These are phyloP conservation scores for Bryconaethiops microstoma DNA, from an alignment of 2,797 vertebrate genomes.

Conservation along the genomic window DNA sequence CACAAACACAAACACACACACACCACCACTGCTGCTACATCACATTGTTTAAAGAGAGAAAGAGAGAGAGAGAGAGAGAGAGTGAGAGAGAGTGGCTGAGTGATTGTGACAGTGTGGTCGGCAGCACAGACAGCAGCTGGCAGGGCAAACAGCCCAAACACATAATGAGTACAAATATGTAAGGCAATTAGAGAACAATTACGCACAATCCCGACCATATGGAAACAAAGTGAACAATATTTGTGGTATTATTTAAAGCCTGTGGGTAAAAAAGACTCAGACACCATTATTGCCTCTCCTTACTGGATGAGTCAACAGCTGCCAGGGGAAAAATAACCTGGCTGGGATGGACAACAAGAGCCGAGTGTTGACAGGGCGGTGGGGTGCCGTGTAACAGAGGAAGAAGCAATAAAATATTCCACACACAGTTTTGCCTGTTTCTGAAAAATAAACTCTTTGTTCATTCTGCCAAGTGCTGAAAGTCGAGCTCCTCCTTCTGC, in stretches of 20 bases:
- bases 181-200: constrained; percentile 26
- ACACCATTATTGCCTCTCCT: not conserved
- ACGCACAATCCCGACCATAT: constrained; percentile 17
- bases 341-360: not conserved
- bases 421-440: too few species aligned
- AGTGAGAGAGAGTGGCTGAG: not conserved
- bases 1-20: not conserved
- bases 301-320: constrained; percentile 8
- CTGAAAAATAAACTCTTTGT: too few species aligned
- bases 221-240: constrained; percentile 16
- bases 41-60: constrained; percentile 3
- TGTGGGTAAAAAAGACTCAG: not conserved
- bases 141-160: not conserved
- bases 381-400: not conserved
- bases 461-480: too few species aligned
- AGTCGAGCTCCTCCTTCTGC: too few species aligned
- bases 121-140: constrained; percentile 9
- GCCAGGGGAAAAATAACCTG: not conserved
- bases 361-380: not conserved
- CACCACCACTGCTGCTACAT: not conserved
- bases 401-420: not conserved
- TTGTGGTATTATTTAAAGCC: constrained; percentile 8
- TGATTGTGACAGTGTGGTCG: not conserved
- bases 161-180: not conserved
- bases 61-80: not conserved